Evolutionary conservation across 2,113 vertebrate species (phyloP).

Genomic region (Cranoglanis bouderius): DNA sequence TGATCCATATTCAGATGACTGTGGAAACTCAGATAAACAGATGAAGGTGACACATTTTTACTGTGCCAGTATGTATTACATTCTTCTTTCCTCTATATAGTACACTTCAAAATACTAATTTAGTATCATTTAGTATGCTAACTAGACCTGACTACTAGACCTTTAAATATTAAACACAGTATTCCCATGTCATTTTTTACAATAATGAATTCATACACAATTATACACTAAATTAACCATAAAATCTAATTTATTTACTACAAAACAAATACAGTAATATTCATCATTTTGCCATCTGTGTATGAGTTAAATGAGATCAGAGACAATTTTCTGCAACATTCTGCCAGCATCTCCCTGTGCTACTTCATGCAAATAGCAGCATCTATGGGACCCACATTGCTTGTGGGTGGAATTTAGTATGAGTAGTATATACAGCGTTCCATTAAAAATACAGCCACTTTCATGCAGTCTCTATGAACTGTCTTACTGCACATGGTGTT

Average conservation of each 20-base stretch:
- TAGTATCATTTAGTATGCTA: neutral
- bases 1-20: neutral
- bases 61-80: neutral
- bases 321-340: neutral
- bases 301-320: neutral
- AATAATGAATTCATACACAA: neutral
- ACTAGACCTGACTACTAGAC: neutral
- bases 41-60: neutral
- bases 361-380: neutral
- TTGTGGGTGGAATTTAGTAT: neutral
- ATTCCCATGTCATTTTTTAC: neutral
- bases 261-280: neutral
- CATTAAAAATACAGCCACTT: neutral
- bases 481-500: neutral
- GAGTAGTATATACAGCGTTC: neutral
- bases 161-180: neutral
- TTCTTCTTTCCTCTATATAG: neutral
- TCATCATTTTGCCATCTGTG: neutral
- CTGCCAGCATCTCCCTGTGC: neutral
- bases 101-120: neutral
- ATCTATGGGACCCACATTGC: neutral
- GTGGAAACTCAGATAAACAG: neutral
- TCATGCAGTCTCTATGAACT: neutral
- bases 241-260: neutral
- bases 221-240: neutral